Conservation (phyloP, 2,888 invertebrate species). For the Tethea ocularis region DNA sequence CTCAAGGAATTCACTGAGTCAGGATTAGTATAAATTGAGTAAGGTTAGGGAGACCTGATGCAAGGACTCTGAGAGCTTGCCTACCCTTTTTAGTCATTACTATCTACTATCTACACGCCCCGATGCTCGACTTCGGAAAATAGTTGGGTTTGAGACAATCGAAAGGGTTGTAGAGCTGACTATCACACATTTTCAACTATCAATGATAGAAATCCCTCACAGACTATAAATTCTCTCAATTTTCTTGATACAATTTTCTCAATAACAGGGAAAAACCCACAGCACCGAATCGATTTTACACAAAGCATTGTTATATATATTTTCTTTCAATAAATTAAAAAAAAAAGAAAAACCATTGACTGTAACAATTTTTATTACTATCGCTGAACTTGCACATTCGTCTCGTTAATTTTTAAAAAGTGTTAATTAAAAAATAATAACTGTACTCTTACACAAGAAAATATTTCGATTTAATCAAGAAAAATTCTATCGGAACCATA, state of each 20-base stretch:
- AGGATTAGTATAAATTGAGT: slow-evolving; percentile 38
- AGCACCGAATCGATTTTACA: too few species aligned
- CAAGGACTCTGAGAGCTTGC: slow-evolving; percentile 12
- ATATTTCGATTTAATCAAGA: background rate
- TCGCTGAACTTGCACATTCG: too few species aligned
- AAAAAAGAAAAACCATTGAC: too few species aligned
- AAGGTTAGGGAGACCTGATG: slow-evolving; percentile 19
- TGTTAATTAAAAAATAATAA: background rate
- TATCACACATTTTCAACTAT: background rate
- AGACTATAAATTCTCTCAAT: background rate
- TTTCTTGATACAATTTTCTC: background rate
- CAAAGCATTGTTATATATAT: too few species aligned
- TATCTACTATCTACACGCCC: slow-evolving; percentile 12
- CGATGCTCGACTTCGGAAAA: slow-evolving; percentile 23
- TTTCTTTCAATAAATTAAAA: too few species aligned
- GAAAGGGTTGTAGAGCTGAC: slow-evolving; percentile 4
- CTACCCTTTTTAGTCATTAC: slow-evolving; percentile 20
- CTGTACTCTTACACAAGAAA: background rate
- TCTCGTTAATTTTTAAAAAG: too few species aligned
- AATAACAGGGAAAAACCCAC: background rate
- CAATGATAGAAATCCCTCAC: background rate
- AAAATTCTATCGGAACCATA: background rate
- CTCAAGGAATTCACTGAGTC: slow-evolving; percentile 28
- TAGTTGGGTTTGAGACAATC: slow-evolving; percentile 16
- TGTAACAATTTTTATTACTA: background rate